Conservation (phyloP, 2,113 vertebrate genomes). For the Scalopus aquaticus region DNA sequence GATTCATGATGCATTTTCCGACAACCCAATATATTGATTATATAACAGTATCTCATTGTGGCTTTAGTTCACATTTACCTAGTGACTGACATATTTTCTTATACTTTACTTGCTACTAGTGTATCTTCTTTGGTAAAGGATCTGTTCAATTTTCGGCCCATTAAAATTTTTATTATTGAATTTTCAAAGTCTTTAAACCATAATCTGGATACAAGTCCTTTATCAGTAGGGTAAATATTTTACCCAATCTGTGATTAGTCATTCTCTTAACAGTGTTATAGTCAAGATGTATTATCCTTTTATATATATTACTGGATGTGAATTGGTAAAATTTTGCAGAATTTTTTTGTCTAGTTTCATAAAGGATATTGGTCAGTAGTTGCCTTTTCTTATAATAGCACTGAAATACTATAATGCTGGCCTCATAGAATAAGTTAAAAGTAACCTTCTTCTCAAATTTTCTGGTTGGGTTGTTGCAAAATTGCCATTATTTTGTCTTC, state of each 20-base stretch:
- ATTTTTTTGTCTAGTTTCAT: background rate
- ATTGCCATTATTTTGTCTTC: background rate
- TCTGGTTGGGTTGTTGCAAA: background rate
- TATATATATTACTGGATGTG: background rate
- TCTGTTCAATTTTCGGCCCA: background rate
- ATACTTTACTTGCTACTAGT: background rate
- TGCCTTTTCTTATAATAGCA: background rate
- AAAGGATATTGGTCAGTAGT: background rate
- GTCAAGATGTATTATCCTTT: background rate
- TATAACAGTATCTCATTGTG: too few relatives aligned
- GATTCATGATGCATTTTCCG: too few relatives aligned
- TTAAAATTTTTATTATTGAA: background rate
- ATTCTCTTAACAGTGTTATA: background rate
- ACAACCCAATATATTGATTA: too few relatives aligned
- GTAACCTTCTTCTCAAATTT: background rate
- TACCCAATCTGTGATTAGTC: background rate
- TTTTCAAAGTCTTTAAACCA: background rate
- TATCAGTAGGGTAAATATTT: too few relatives aligned
- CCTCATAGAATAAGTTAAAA: background rate
- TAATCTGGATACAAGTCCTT: background rate
- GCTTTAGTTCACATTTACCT: background rate
- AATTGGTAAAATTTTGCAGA: background rate
- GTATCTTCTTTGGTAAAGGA: background rate
- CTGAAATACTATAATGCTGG: background rate
- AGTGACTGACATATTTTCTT: background rate